Percentiles rank a stretch among this genome's conserved stretches.
These are phyloP conservation scores for Microplitis deprimator DNA, from an alignment of 2,888 invertebrate species.

Conservation along the genomic window DNA sequence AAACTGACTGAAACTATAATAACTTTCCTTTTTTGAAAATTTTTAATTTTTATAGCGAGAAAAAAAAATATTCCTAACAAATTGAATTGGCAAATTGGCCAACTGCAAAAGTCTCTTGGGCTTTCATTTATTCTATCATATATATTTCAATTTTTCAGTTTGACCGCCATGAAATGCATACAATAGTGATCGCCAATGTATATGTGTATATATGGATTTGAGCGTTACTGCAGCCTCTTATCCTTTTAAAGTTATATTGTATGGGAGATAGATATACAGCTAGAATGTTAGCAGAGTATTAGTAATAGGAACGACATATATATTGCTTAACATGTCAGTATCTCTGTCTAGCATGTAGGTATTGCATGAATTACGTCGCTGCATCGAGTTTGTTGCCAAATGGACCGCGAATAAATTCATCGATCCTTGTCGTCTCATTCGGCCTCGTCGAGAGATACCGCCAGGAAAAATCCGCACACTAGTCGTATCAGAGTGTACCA, in stretches of 20 bases:
- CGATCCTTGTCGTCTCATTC: constrained; percentile 30
- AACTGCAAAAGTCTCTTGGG: neutral
- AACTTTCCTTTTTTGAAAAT: too few relatives aligned
- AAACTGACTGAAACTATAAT: too few relatives aligned
- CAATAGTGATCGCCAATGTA: neutral
- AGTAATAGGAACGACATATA: neutral
- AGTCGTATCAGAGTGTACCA: neutral
- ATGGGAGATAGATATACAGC: neutral
- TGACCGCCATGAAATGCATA: neutral
- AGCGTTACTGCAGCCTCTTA: neutral
- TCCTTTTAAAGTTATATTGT: neutral
- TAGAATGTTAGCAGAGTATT: neutral
- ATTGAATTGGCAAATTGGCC: neutral
- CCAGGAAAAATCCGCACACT: constrained; percentile 1
- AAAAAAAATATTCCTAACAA: neutral
- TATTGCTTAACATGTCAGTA: neutral
- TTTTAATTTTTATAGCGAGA: too few relatives aligned
- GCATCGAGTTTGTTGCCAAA: constrained; percentile 41
- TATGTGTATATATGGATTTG: neutral
- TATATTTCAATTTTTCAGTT: neutral
- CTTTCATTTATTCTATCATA: neutral
- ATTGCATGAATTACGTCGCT: constrained; percentile 40
- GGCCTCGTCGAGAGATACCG: neutral
- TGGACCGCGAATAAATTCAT: constrained; percentile 46
- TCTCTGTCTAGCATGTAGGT: constrained; percentile 24